Percentiles rank a stretch among this genome's conserved stretches.
Evolutionary conservation across 2,113 vertebrate genomes (phyloP).

Genomic region (Bubo blakistoni): DNA sequence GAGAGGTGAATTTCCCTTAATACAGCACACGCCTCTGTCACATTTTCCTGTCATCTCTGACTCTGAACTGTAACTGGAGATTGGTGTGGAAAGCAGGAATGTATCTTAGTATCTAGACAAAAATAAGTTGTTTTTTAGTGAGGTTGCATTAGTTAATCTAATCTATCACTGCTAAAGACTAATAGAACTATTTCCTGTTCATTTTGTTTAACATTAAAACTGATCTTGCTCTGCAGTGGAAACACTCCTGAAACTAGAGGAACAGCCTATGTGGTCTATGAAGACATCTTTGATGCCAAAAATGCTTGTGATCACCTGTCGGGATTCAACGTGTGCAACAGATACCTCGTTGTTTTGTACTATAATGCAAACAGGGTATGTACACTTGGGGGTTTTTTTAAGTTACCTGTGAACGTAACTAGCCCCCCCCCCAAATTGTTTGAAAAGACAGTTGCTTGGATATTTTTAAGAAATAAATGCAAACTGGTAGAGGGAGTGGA

Average conservation of each 20-base stretch:
- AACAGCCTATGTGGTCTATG: slow-evolving; percentile 97
- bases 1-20: neutral
- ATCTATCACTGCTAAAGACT: neutral
- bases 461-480: neutral
- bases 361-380: slow-evolving; percentile 96
- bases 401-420: neutral
- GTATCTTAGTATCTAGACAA: neutral
- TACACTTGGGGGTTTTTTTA: neutral
- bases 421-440: neutral
- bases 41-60: rapidly evolving
- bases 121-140: neutral
- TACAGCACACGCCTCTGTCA: neutral
- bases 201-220: neutral
- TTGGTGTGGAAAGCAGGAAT: neutral
- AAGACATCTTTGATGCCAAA: slow-evolving; percentile 99
- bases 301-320: slow-evolving; percentile 98
- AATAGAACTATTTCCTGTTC: neutral
- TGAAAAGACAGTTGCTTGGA: neutral
- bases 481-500: neutral
- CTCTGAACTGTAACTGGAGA: neutral
- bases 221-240: slow-evolving; percentile 74
- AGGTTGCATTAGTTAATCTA: neutral
- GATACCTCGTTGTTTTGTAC: slow-evolving; percentile 97
- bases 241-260: slow-evolving; percentile 96
- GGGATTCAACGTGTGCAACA: slow-evolving; percentile 98